phyloP scores from a whole-genome alignment of 2,113 vertebrate genomes.

The Dendrocopos noguchii region DNA sequence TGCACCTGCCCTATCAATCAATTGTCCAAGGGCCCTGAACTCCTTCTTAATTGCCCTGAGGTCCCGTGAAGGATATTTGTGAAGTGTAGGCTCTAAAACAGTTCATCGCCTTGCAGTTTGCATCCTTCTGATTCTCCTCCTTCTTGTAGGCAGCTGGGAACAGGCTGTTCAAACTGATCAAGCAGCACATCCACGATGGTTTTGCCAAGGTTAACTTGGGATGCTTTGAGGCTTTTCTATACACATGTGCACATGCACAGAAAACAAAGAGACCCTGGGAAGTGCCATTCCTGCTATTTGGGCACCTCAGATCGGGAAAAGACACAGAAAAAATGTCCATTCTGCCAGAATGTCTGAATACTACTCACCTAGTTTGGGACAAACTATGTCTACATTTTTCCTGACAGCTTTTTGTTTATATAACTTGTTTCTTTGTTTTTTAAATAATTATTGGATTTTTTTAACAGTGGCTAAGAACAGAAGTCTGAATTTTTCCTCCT shows the following conservation, averaged over 20 bases:
- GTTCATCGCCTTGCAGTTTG: not conserved
- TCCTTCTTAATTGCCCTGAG: too few species aligned
- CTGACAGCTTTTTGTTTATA: not conserved
- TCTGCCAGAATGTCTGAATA: not conserved
- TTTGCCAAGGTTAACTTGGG: not conserved
- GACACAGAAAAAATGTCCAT: not conserved
- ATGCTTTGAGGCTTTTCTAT: not conserved
- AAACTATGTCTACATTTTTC: not conserved
- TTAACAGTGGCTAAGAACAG: not conserved
- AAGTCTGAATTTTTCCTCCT: not conserved
- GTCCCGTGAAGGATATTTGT: not conserved
- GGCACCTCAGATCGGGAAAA: not conserved
- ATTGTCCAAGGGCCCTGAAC: too few species aligned
- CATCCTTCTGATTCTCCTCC: not conserved
- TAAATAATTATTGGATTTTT: not conserved
- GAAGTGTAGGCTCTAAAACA: not conserved
- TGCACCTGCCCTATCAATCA: too few species aligned
- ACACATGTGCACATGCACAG: rapidly evolving
- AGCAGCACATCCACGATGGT: not conserved
- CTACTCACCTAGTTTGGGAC: not conserved
- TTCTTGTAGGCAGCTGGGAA: not conserved
- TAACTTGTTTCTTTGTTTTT: not conserved
- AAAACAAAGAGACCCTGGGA: not conserved
- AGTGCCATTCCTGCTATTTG: not conserved
- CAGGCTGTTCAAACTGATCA: not conserved